Evolutionary conservation across 2,797 vertebrate species (phyloP).

Genomic region (Spinus pinus): DNA sequence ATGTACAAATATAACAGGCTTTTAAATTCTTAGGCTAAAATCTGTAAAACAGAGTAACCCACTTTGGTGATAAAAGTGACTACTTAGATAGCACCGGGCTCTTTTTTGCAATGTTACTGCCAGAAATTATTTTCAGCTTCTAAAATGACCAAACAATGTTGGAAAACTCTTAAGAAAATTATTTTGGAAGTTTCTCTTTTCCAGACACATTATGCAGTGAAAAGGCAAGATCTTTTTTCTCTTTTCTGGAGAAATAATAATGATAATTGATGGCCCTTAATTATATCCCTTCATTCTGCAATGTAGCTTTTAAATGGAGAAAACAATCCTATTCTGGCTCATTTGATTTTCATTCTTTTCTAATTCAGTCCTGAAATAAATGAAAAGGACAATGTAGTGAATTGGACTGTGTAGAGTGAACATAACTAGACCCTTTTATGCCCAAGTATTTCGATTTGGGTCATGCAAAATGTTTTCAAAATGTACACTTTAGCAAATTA

Average conservation of each 20-base stretch:
- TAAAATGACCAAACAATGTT: neutral
- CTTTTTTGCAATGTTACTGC: neutral
- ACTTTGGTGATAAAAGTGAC: neutral
- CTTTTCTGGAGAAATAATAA: neutral
- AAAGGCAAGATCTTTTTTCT: neutral
- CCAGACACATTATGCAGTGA: neutral
- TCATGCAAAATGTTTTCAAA: neutral
- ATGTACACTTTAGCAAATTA: neutral
- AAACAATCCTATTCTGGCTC: neutral
- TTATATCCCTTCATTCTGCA: neutral
- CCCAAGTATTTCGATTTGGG: neutral
- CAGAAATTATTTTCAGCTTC: neutral
- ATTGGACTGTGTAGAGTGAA: neutral
- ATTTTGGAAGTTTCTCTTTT: neutral
- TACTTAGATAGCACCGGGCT: neutral
- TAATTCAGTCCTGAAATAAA: neutral
- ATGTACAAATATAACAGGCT: neutral
- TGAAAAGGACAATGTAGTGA: neutral
- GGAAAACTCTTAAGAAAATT: neutral
- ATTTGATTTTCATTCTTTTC: neutral
- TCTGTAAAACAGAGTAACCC: neutral
- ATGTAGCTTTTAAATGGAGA: neutral
- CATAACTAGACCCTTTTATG: neutral
- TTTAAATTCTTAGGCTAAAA: neutral
- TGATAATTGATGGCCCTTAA: neutral